These are phyloP conservation scores for Macaria liturata DNA, from an alignment of 2,888 invertebrate species.

Conservation along the genomic window DNA sequence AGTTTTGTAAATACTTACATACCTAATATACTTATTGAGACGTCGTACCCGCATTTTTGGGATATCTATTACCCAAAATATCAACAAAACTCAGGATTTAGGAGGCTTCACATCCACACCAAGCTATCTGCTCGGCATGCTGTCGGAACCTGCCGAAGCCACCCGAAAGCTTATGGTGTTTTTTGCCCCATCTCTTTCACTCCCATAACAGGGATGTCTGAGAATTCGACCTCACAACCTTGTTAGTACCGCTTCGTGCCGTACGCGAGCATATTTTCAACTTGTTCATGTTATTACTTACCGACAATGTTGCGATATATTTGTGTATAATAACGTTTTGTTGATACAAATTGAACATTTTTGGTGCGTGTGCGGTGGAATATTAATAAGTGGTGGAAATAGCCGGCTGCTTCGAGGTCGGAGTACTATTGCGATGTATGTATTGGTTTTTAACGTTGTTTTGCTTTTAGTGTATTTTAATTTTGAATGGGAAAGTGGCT, in stretches of 20 bases:
- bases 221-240: slow-evolving; percentile 25
- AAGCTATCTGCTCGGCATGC: slow-evolving; percentile 51
- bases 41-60: no score
- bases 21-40: no score
- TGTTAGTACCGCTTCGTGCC: slow-evolving; percentile 37
- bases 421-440: slow-evolving; percentile 45
- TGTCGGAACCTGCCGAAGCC: slow-evolving; percentile 62
- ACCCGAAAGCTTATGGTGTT: slow-evolving; percentile 72
- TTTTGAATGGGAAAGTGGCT: background rate
- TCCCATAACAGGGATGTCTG: slow-evolving; percentile 52
- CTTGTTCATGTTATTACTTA: slow-evolving; percentile 56
- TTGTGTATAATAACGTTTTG: slow-evolving; percentile 53
- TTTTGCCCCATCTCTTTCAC: slow-evolving; percentile 63
- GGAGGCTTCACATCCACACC: slow-evolving; percentile 42
- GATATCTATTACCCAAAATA: no score
- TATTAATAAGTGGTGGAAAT: slow-evolving; percentile 43
- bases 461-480: slow-evolving; percentile 2
- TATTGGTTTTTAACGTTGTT: slow-evolving; percentile 22
- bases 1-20: no score
- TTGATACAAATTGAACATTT: slow-evolving; percentile 41
- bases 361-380: slow-evolving; percentile 38
- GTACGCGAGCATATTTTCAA: slow-evolving; percentile 40
- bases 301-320: slow-evolving; percentile 64
- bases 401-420: slow-evolving; percentile 36
- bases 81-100: no score